phyloP scores from a whole-genome alignment of 2,797 vertebrate species.

The Taenioides sp. region DNA sequence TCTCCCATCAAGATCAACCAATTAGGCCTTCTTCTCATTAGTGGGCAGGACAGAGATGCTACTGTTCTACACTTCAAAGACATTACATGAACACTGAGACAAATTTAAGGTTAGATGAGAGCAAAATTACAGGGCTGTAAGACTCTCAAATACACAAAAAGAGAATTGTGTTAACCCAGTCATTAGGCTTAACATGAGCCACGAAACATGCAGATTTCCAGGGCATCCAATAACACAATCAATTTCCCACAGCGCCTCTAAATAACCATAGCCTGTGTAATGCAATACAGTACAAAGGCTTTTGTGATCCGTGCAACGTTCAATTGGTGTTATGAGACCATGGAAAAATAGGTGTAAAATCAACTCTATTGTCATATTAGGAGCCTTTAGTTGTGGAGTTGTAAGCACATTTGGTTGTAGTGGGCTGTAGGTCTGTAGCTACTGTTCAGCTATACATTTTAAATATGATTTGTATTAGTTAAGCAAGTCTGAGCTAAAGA shows the following conservation, averaged over 20 bases:
- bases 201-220: background rate
- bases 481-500: background rate
- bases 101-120: slow-evolving; percentile 26
- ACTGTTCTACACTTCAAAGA: slow-evolving; percentile 66
- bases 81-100: slow-evolving; percentile 40
- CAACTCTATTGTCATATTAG: background rate
- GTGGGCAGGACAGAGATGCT: slow-evolving; percentile 60
- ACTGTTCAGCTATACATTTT: background rate
- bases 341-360: slow-evolving; percentile 9
- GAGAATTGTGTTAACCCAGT: background rate
- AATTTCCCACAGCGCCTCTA: slow-evolving; percentile 4
- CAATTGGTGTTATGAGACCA: background rate
- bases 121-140: slow-evolving; percentile 7
- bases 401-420: background rate
- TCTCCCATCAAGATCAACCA: slow-evolving; percentile 67
- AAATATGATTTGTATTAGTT: background rate
- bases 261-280: slow-evolving; percentile 18
- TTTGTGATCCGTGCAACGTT: slow-evolving; percentile 7
- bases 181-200: slow-evolving; percentile 7
- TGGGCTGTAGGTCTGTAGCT: background rate
- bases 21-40: slow-evolving; percentile 74
- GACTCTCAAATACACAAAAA: background rate
- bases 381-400: background rate
- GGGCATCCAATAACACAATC: background rate
- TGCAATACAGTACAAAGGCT: slow-evolving; percentile 21